Evolutionary conservation across 2,113 vertebrate species (phyloP).

Genomic region (Leptodactylus fuscus): DNA sequence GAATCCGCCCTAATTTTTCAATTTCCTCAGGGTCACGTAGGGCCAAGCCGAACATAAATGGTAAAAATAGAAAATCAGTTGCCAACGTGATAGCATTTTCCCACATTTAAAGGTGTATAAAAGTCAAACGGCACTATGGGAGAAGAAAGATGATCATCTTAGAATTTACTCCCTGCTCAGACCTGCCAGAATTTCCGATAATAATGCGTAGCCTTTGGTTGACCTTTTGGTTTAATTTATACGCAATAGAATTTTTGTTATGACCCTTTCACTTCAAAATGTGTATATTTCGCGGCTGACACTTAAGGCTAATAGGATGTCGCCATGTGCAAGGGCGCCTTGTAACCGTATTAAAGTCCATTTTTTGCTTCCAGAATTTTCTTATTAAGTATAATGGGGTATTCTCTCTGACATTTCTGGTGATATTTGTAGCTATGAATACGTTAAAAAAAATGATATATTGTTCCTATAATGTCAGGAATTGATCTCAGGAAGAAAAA

Average conservation of each 20-base stretch:
- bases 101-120: constrained; percentile 15
- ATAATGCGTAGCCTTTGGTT: constrained; percentile 33
- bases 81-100: not conserved
- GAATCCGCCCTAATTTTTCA: not conserved
- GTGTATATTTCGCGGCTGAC: constrained; percentile 10
- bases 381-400: constrained; percentile 45
- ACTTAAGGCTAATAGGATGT: constrained; percentile 18
- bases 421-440: constrained; percentile 38
- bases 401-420: constrained; percentile 34
- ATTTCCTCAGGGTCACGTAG: not conserved
- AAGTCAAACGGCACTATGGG: constrained; percentile 5
- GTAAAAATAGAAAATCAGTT: constrained; percentile 6
- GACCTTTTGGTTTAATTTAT: constrained; percentile 50
- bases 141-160: not conserved
- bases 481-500: constrained; percentile 48
- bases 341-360: constrained; percentile 13
- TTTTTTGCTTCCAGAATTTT: constrained; percentile 20
- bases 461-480: constrained; percentile 21
- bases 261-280: constrained; percentile 25
- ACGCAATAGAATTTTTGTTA: constrained; percentile 23
- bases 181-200: constrained; percentile 10
- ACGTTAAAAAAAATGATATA: constrained; percentile 19
- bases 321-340: not conserved
- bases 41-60: not conserved
- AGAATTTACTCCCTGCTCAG: constrained; percentile 12